Base-by-base conservation (phyloP, 2,797 vertebrate genomes). In the Coreius guichenoti region DNA sequence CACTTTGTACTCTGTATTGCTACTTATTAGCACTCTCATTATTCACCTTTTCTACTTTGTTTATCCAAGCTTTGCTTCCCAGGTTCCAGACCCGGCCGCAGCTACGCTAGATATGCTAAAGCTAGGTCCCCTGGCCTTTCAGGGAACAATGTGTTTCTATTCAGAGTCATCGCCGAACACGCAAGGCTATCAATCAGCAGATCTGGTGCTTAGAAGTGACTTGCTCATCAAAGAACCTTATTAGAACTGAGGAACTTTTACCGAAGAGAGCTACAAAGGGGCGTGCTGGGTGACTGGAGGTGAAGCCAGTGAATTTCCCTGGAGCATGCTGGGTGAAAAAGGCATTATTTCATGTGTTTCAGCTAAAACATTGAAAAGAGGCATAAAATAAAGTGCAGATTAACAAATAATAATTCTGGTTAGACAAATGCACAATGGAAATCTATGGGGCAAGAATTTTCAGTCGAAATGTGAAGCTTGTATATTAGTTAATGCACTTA, bases 21-120 rank as follows among this genome's bases (percentile, higher is more conserved):
- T 88, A 56, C 87, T 90, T 89, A 89, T 94, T 91, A 90, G 72
- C 45, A 1, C n/a, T 7, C 51, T n/a, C 89, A 86, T 92, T 91
- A 81, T 91, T 93, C 89, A 90, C 69, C 4, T 88, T 74, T 83
- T 61, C 79, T 81, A 29, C 67, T 87, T 85, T 93, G 82, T 91
- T 91, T 88, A 87, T 86, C 23, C 61, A 81, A 80, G 51, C 83
- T 86, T 90, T 91, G 83, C 82, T 82, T 2, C 65, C 58, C 58
- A 81, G 36, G 43, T 83, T 82, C 74, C 87, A 80, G 76, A 61
- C 86, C 86, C 21, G 1, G 80, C 74, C 82, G 0, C 80, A 29
- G 83, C 61, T 75, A 51, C 56, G 78, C 85, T 80, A 85, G 54
- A 89, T 86, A 73, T 88, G 87, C 75, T 80, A 83, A 91, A 90